Evolutionary conservation across 2,888 invertebrate genomes (phyloP).

Genomic region (Stegophylla sp.): DNA sequence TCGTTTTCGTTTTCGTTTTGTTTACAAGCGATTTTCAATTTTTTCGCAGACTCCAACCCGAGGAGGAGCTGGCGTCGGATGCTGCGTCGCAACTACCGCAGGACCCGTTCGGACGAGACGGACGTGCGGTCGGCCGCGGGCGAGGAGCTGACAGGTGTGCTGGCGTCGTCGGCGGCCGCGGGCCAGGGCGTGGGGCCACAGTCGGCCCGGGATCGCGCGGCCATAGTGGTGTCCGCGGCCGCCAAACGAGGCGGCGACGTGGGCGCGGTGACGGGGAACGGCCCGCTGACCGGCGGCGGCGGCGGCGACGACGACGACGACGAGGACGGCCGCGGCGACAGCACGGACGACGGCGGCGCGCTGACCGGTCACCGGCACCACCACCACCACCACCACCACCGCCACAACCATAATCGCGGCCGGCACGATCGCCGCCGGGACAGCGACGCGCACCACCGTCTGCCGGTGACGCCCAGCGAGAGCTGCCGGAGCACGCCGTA

Average conservation of each 20-base stretch:
- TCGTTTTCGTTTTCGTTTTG: background rate
- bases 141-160: slow-evolving; percentile 19
- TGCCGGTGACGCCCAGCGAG: slow-evolving; percentile 14
- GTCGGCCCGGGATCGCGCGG: background rate
- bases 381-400: background rate
- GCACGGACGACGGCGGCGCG: background rate
- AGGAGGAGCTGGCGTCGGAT: slow-evolving; percentile 81
- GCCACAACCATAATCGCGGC: background rate
- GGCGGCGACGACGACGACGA: slow-evolving; percentile 14
- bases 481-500: slow-evolving; percentile 43
- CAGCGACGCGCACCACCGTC: slow-evolving; percentile 1
- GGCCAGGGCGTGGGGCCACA: slow-evolving; percentile 19
- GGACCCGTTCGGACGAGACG: slow-evolving; percentile 61
- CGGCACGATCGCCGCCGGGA: background rate
- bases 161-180: background rate
- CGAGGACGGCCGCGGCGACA: slow-evolving; percentile 61
- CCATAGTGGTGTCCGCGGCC: background rate
- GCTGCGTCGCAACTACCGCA: slow-evolving; percentile 66
- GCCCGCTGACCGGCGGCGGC: slow-evolving; percentile 61
- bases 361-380: slow-evolving; percentile 57
- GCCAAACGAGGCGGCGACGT: background rate
- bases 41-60: slow-evolving; percentile 66
- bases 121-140: slow-evolving; percentile 35
- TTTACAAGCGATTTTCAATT: background rate
- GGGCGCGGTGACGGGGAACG: slow-evolving; percentile 2